Evolutionary conservation across 2,888 invertebrate species (phyloP).

Genomic region (Zhuqinia jingwanae): DNA sequence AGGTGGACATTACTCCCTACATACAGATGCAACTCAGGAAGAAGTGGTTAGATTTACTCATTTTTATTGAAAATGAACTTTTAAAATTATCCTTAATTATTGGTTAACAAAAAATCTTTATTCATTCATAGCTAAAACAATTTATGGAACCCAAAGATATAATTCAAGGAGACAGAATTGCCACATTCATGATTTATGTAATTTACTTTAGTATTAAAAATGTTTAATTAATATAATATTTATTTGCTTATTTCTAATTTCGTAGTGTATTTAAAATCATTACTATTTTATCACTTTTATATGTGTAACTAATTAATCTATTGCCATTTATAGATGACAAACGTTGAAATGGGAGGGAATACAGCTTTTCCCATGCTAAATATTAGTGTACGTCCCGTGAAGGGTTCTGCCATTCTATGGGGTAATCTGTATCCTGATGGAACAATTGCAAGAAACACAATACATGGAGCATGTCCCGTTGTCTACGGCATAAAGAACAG

Average conservation of each 20-base stretch:
- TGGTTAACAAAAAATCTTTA: background rate
- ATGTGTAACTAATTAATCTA: background rate
- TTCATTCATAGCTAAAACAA: conserved; percentile 40
- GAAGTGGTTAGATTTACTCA: conserved; percentile 51
- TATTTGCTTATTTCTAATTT: background rate
- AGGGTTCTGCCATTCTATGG: conserved; percentile 82
- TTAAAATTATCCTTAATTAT: background rate
- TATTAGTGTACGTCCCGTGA: conserved; percentile 79
- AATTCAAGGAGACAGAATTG: conserved; percentile 78
- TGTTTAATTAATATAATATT: background rate
- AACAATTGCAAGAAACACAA: conserved; percentile 80
- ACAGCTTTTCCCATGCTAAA: conserved; percentile 80
- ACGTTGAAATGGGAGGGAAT: conserved; percentile 79
- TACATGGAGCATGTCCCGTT: conserved; percentile 83
- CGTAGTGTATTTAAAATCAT: too few species aligned
- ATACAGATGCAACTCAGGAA: conserved; percentile 79
- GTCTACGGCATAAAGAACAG: conserved; percentile 82
- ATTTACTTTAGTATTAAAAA: conserved; percentile 29
- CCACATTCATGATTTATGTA: conserved; percentile 80
- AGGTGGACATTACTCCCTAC: conserved; percentile 82
- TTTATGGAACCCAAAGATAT: conserved; percentile 60
- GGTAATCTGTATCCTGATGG: conserved; percentile 81
- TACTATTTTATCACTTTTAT: background rate
- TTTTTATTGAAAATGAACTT: background rate
- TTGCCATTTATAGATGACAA: conserved; percentile 56